Evolutionary conservation across 1,140 invertebrate genomes (phyloP), one percentile per base, ranked within the genome.

Genomic region (Macrobrachium nipponense): DNA sequence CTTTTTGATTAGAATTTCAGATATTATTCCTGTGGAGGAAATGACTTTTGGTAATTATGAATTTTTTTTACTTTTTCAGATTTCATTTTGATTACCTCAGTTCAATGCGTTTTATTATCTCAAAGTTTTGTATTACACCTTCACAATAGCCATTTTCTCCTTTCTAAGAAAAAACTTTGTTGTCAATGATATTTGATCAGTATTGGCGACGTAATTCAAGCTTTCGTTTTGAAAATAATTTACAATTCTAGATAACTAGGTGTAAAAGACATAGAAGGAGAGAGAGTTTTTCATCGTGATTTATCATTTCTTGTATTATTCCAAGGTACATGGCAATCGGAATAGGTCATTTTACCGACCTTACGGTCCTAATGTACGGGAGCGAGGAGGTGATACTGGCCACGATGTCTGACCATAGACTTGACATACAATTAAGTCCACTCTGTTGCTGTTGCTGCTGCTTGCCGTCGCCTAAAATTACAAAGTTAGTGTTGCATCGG

Each of bases 311-410:
- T 51, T 51, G 4, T 12, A 66, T 12, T 14, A 68, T n/a, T 23
- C 20, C 7, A 58, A 83, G 82, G 72, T 83, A 83, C 60, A 61
- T 83, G 82, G 60, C 72, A 4, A 43, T 77, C 7, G 58, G 70
- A 17, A 61, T 83, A 17, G 76, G 72, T 51, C 82, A 83, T 70
- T 83, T 83, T 60, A 83, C 51, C 20, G 82, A 83, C 72, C 82
- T 83, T 0, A 83, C 82, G 27, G 76, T 60, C 8, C 2, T 62
- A 0, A 62, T 83, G 82, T 83, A 76, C 27, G 82, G 60, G 14
- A 83, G 43, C 44, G 82, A 83, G 82, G 62, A 83, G 36, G 36
- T 20, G 2, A 83, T 83, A 73, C 11, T 77, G 0, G 72, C n/a
- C 12, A 15, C 20, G 15, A 17, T 76, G 1, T 15, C 15, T 3